Evolutionary conservation across 2,113 vertebrate species (phyloP).

Genomic region (Cephalopholis sonnerati): DNA sequence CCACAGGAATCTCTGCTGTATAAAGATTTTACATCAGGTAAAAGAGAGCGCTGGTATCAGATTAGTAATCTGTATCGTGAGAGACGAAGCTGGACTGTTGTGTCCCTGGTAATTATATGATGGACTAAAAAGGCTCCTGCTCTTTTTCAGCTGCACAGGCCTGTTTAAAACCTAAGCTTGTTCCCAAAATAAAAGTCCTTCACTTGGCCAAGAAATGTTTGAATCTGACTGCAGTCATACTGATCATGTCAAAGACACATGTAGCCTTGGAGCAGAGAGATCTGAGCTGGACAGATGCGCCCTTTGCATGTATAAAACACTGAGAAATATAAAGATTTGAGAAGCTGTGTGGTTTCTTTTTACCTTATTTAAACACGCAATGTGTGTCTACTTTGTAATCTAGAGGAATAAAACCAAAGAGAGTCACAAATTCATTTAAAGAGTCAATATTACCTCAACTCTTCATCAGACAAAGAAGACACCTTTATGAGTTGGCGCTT

Average conservation of each 20-base stretch:
- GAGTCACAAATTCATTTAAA: background rate
- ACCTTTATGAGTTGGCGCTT: background rate
- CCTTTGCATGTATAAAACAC: constrained; percentile 5
- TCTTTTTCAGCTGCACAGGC: constrained; percentile 8
- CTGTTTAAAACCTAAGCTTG: constrained; percentile 12
- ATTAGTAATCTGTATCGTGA: background rate
- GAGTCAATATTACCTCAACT: background rate
- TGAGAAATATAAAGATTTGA: background rate
- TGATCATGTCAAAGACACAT: constrained; percentile 58
- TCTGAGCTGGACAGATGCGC: constrained; percentile 37
- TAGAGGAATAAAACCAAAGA: background rate
- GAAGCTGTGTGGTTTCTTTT: background rate
- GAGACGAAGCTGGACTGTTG: background rate
- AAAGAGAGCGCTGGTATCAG: background rate
- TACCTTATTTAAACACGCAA: background rate
- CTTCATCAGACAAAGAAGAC: background rate
- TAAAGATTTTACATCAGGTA: background rate
- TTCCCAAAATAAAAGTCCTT: constrained; percentile 35
- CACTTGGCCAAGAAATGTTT: constrained; percentile 41
- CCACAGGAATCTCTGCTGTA: background rate
- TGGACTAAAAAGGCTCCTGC: background rate
- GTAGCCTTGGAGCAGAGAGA: constrained; percentile 32
- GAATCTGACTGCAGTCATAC: constrained; percentile 66
- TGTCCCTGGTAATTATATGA: background rate
- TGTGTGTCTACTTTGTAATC: background rate